Conservation (phyloP, 2,797 vertebrate genomes). For the Telmatherina bonti region DNA sequence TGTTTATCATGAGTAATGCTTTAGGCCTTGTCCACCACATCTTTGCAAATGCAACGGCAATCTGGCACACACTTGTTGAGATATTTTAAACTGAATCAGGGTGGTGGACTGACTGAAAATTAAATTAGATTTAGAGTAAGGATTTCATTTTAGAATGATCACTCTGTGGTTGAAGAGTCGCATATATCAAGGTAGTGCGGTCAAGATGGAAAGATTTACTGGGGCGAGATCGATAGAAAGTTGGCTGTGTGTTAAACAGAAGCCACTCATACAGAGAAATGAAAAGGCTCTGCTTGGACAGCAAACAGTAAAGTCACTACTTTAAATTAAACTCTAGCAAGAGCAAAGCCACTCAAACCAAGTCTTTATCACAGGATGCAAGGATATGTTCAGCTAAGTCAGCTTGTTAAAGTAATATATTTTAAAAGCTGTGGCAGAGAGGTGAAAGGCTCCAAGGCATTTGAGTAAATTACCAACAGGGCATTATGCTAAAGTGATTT, state of each 20-base stretch:
- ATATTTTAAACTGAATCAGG: not conserved
- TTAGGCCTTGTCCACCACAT: not conserved
- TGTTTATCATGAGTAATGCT: not conserved
- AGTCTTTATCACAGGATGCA: slow-evolving; percentile 43
- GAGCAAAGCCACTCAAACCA: slow-evolving; percentile 17
- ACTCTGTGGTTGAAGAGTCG: not conserved
- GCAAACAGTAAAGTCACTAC: slow-evolving; percentile 26
- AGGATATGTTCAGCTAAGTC: slow-evolving; percentile 45
- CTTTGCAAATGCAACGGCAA: not conserved
- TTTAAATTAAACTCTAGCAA: slow-evolving; percentile 28
- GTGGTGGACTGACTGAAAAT: not conserved
- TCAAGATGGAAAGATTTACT: slow-evolving; percentile 10
- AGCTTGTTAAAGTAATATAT: slow-evolving; percentile 47
- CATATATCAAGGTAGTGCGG: slow-evolving; percentile 2
- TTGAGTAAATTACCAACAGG: slow-evolving; percentile 53
- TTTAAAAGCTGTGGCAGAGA: slow-evolving; percentile 37
- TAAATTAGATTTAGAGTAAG: not conserved
- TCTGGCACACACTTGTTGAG: not conserved
- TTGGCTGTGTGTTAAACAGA: slow-evolving; percentile 3
- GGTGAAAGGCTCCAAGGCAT: slow-evolving; percentile 41
- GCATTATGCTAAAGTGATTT: slow-evolving; percentile 63
- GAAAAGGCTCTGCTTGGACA: slow-evolving; percentile 1
- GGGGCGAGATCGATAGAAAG: slow-evolving; percentile 10
- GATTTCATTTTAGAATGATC: slow-evolving; percentile 8
- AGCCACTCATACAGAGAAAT: slow-evolving; percentile 19